phyloP scores from a whole-genome alignment of 2,888 invertebrate genomes.

The Macrophya alboannulata region DNA sequence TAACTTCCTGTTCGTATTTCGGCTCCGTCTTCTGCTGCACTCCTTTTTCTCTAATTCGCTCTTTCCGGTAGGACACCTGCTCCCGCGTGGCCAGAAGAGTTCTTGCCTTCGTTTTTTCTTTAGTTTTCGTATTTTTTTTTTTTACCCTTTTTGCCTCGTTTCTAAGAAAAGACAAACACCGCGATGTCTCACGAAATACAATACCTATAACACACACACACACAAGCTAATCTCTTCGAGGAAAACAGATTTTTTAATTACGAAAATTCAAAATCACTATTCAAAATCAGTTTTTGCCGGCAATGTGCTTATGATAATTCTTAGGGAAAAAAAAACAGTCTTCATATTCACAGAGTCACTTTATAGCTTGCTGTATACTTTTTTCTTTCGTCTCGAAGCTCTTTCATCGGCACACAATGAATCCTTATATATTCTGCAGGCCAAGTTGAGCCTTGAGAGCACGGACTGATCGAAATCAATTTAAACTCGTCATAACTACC shows the following conservation, averaged over 20 bases:
- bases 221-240: neutral
- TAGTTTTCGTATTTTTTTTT: neutral
- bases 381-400: neutral
- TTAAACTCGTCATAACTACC: neutral
- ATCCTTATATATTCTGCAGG: neutral
- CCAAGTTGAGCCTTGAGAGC: neutral
- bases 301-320: neutral
- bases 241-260: neutral
- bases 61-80: conserved; percentile 59
- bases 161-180: conserved; percentile 23
- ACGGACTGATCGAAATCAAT: neutral
- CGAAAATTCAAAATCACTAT: neutral
- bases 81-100: conserved; percentile 31
- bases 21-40: neutral
- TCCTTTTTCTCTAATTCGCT: conserved; percentile 58
- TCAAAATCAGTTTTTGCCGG: neutral
- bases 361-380: neutral
- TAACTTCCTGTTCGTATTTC: conserved; percentile 58
- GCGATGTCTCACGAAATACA: neutral
- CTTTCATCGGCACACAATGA: conserved; percentile 19
- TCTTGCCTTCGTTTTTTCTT: neutral
- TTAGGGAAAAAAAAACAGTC: neutral
- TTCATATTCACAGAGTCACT: neutral
- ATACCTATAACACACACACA: too few relatives aligned
- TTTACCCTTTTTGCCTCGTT: neutral